Evolutionary conservation across 2,888 invertebrate species (phyloP), one percentile per base, ranked within the genome.

Genomic region (Achlya flavicornis): DNA sequence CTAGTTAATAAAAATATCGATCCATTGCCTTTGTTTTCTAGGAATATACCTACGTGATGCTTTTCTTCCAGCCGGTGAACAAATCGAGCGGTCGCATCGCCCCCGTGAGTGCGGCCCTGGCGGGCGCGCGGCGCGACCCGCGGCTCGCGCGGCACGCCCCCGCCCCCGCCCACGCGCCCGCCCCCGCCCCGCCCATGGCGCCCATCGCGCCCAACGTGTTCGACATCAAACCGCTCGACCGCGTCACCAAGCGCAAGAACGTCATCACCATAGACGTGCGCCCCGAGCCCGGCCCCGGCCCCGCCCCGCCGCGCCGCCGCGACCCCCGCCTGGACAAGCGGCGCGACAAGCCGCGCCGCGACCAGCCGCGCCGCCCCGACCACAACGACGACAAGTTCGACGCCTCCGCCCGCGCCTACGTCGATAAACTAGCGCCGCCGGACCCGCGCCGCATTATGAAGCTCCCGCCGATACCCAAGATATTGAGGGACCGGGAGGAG

Each of bases 261-360:
- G 92, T 90, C 67, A 90, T 93, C 79, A 93, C 92, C n/a, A 90
- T 92, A 41, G 93, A 93, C 81, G 93, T 93, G 8, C 73, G 83
- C 0, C 81, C 81, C 7, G 87, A 84, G 58, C 33, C 33, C 33
- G 4, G 33, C 33, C 33, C 33, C 41, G 77, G 4, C 46, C 8
- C 8, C 77, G 78, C 41, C 38, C 14, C 43, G 8, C 46, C 8
- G 73, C 7, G 87, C 83, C 58, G 75, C 61, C 76, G 75, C 11
- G 72, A 73, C 57, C 69, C 74, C 60, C 75, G 79, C 19, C 73
- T 73, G 26, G 63, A 64, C 5, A 68, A 70, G 14, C 66, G 66
- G 4, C 70, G 71, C 12, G 69, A 66, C 35, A 66, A 65, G 35
- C 58, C 67, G 53, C 65, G 66, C 38, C 53, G 4, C 43, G 60